Base-by-base conservation (phyloP, 1,140 invertebrate genomes). In the Argopecten irradians region DNA sequence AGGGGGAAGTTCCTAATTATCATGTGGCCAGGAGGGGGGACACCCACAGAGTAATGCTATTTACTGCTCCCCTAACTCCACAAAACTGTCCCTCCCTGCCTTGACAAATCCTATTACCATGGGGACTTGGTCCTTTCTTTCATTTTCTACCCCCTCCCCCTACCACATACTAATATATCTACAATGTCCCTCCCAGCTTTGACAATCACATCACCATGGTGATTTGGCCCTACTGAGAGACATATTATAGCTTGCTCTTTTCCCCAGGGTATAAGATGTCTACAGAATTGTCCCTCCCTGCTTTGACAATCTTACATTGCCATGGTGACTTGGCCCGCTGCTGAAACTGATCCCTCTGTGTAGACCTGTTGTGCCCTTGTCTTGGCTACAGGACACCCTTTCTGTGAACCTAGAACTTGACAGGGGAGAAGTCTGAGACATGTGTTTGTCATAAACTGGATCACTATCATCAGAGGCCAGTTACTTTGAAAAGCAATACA, bases 1-100 rank as follows among this genome's bases (percentile, higher is more conserved):
- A 71, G 55, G 55, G 55, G 55, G 55, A 71, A 71, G 55, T 71
- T 71, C 55, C 55, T 71, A 71, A 71, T 71, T 71, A 71, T 71
- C 55, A 71, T 71, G 55, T 71, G 55, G 55, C 55, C 55, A 71
- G 55, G 55, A 71, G 55, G 55, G 55, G 55, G 55, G 55, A 71
- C 55, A 71, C 55, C 55, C 55, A 71, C 55, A 71, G 55, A 71
- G 55, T 11, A 7, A 5, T 71, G 55, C 55, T 71, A 3, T 71
- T 16, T 28, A 71, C 55, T 71, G 55, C 55, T 71, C 55, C 22
- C 3, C 43, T 16, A 71, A 3, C 28, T 19, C n/a, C n/a, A 71
- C n/a, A 71, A n/a, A 71, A n/a, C 55, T 71, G 55, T 71, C 55
- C 55, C 55, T 71, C 55, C 55, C 55, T 71, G 55, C 55, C n/a